Percentiles rank a stretch among this genome's conserved stretches.
Conservation (phyloP, 2,113 vertebrate genomes). For the Mus musculus region DNA sequence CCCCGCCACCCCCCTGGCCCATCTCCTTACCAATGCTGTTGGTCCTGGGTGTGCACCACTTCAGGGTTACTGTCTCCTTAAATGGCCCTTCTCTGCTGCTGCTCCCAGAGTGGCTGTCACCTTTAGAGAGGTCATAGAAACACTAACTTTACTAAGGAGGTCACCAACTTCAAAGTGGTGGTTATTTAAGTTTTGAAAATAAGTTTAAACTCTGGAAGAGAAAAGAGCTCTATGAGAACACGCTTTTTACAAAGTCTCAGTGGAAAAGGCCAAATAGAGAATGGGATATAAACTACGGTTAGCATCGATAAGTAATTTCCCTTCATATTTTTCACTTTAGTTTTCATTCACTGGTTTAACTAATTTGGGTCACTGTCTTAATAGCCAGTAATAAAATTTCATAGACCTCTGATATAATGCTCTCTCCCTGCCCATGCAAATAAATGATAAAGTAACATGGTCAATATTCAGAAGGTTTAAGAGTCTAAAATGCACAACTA, state of each 20-base stretch:
- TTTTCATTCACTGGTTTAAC: slow-evolving; percentile 16
- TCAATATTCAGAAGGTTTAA: background rate
- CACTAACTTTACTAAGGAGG: background rate
- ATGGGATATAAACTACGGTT: background rate
- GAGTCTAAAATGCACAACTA: slow-evolving; percentile 18
- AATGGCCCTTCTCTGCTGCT: slow-evolving; percentile 94
- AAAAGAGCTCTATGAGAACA: background rate
- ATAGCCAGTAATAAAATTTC: background rate
- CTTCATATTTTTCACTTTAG: background rate
- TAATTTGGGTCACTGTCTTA: background rate
- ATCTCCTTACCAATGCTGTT: slow-evolving; percentile 95
- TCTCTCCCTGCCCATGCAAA: background rate
- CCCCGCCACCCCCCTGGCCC: background rate
- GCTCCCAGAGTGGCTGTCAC: slow-evolving; percentile 91
- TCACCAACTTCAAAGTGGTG: background rate
- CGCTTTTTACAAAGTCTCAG: background rate
- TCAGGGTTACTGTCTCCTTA: slow-evolving; percentile 97
- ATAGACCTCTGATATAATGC: background rate
- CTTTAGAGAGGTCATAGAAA: slow-evolving; percentile 84
- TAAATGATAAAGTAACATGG: slow-evolving; percentile 16
- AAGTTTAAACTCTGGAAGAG: background rate
- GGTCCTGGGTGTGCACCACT: slow-evolving; percentile 98
- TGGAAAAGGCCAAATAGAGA: slow-evolving; percentile 18
- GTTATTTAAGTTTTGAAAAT: background rate
- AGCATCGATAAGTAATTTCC: background rate